phyloP scores from a whole-genome alignment of 37 sponge, comb jelly and placozoan species.

The Chondrosia reniformis region DNA sequence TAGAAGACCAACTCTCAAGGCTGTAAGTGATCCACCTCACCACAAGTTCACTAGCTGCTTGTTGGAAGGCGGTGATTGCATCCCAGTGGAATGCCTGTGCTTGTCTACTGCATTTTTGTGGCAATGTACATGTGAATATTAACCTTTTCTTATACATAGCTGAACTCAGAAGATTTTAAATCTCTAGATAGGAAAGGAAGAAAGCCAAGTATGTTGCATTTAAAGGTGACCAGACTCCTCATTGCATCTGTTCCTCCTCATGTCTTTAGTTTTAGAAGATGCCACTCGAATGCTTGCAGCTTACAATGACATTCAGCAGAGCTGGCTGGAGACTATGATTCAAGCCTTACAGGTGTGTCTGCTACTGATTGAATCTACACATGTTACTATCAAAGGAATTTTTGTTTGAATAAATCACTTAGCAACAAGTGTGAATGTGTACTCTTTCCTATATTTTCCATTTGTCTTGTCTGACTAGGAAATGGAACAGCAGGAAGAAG shows the following conservation, averaged over 20 bases:
- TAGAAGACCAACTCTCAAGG: too few species aligned
- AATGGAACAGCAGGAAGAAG: constrained; percentile 55
- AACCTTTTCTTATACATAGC: too few species aligned
- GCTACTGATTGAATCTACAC: background rate
- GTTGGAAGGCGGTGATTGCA: too few species aligned
- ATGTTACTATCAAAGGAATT: too few species aligned
- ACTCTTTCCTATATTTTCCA: background rate
- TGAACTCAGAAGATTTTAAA: too few species aligned
- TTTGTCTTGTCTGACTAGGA: background rate
- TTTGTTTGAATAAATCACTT: constrained; percentile 46
- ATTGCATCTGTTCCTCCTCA: background rate
- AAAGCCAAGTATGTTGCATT: constrained; percentile 5
- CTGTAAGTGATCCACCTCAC: too few species aligned
- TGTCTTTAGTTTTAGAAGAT: constrained; percentile 33
- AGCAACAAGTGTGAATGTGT: background rate
- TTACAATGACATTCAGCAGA: constrained; percentile 55
- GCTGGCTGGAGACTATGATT: constrained; percentile 70
- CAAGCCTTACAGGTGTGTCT: constrained; percentile 55
- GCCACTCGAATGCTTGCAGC: constrained; percentile 46
- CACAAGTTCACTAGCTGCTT: too few species aligned
- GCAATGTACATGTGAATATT: too few species aligned
- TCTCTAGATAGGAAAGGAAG: background rate
- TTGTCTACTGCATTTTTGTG: too few species aligned
- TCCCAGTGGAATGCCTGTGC: too few species aligned
- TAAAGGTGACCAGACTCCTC: too few species aligned